Base-by-base conservation (phyloP, 2,888 invertebrate species). In the Ectemnius lituratus region DNA sequence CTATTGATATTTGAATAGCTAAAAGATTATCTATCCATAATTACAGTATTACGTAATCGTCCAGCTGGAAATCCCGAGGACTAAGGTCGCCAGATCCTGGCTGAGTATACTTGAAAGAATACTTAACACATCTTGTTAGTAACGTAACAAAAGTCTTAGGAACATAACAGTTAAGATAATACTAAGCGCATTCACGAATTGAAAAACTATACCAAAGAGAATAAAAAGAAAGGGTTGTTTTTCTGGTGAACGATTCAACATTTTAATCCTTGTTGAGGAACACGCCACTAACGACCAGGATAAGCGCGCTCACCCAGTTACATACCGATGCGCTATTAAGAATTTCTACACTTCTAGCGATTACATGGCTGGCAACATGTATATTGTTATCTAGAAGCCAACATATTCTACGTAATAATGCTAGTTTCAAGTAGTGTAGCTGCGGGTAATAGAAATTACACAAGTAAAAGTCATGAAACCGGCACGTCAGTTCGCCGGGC, bases 21-120 rank as follows among this genome's bases (percentile, higher is more conserved):
- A 59, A 18, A 64, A 27, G 23, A 70, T 71, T n/a, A 57, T 60
- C 28, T 13, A 49, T 58, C 62, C 70, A 67, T 65, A 71, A 74
- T 70, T 64, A 62, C 20, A 2, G 14, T 56, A 28, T 77, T 81
- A 75, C 71, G 70, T 66, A 67, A 81, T 73, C 71, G 37, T 74
- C 62, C 47, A 62, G 69, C 61, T 70, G 77, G 70, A 75, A 81
- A 80, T 75, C 69, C 82, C 79, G 47, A 3, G 66, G 73, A 16
- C 61, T 58, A 57, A 79, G 58, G 70, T 79, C 49, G 64, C 66
- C 57, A 67, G 63, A 65, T 70, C 46, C 68, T 72, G 62, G 62
- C 79, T 62, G 27, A n/a, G 23, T 3, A 37, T 11, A 37, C 37
- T 37, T 37, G 11, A 8, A 37, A 37, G 37, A 37, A 37, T 37